Base-by-base conservation (phyloP, 2,888 invertebrate species). In the Bimastos eiseni region DNA sequence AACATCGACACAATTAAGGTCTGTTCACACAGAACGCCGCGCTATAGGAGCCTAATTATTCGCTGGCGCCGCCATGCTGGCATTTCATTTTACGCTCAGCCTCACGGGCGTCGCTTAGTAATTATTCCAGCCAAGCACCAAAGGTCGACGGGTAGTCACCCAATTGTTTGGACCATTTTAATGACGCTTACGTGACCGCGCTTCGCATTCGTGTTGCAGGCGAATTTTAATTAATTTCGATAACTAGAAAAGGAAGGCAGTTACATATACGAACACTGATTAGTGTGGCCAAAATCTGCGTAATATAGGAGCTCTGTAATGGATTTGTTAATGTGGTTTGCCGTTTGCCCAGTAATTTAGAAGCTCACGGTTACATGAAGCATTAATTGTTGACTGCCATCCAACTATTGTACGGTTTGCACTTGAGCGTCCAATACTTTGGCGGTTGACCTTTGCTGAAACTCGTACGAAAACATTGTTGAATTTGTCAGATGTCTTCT, bases 181-280 rank as follows among this genome's bases (percentile, higher is more conserved):
- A 70, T 70, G 70, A 70, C n/a, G 70, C 70, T 70, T 2, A 70
- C 70, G 70, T 70, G 70, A 70, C 70, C 70, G 70, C n/a, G 8
- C 11, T 70, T 8, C 6, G 30, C 70, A n/a, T 70, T 70, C n/a
- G 30, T n/a, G 30, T 11, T 70, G 70, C 30, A 70, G 70, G 70
- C 70, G n/a, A n/a, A 70, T 3, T 70, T 70, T 70, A 70, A 70
- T 70, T 70, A 70, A 70, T 70, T 70, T 70, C 30, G 30, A 70
- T n/a, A 70, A 70, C 70, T 70, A 70, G n/a, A n/a, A n/a, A 70
- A 70, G 70, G 70, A 70, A 70, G 70, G 70, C n/a, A 70, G 30
- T 17, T n/a, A 70, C 24, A 70, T n/a, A 70, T 49, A n/a, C n/a
- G 70, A 70, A 30, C 8, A 11, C n/a, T 70, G 13, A 70, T 70